These are phyloP conservation scores for Epirrhoe tristata DNA, from an alignment of 2,888 invertebrate species.

Conservation along the genomic window DNA sequence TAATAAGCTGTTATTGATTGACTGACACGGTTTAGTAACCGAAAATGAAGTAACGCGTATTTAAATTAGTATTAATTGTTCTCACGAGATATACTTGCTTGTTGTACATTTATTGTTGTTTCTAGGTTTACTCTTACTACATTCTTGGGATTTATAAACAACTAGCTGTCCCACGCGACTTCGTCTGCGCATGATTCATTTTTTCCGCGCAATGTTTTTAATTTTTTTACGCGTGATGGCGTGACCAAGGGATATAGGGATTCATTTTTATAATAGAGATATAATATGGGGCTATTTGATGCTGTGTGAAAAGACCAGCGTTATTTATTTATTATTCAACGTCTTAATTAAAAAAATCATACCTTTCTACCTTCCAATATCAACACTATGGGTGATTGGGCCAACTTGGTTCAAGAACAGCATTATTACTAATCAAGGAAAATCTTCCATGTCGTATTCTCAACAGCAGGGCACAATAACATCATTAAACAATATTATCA, in stretches of 20 bases:
- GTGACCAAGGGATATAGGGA: neutral
- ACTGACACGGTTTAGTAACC: neutral
- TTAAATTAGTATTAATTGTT: neutral
- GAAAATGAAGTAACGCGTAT: neutral
- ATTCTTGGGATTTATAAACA: neutral
- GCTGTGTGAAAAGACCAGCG: too few species aligned
- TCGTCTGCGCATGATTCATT: too few species aligned
- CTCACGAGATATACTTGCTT: neutral
- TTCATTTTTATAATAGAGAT: too few species aligned
- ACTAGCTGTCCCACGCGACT: too few species aligned
- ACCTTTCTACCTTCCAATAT: neutral
- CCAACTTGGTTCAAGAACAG: slow-evolving; percentile 12
- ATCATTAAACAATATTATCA: slow-evolving; percentile 22
- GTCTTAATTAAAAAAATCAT: neutral
- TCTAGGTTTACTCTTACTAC: neutral
- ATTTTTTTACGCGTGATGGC: too few species aligned
- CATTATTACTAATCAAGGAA: slow-evolving; percentile 15
- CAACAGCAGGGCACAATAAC: slow-evolving; percentile 10
- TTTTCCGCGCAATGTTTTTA: too few species aligned
- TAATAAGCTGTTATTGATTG: slow-evolving; percentile 9
- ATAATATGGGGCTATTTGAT: too few species aligned
- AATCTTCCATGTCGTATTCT: neutral
- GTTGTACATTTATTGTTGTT: too few species aligned
- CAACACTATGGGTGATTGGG: neutral
- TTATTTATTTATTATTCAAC: too few species aligned